These are phyloP conservation scores for Molossus alvarezi DNA, from an alignment of 2,797 vertebrate species.

Conservation along the genomic window DNA sequence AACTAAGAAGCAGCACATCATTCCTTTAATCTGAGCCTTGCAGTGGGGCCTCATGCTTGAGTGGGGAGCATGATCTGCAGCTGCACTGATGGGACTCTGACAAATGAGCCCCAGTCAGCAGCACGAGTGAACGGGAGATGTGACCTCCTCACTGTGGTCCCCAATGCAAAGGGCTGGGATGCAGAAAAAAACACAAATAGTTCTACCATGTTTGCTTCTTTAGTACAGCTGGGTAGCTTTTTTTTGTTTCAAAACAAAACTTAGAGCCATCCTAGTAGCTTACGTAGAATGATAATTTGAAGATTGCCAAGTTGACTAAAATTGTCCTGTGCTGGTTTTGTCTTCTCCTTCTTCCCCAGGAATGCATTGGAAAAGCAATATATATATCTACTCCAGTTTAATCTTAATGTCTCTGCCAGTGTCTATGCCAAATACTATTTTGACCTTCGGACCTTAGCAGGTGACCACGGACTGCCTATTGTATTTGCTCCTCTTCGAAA, in stretches of 20 bases:
- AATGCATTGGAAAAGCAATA: slow-evolving; percentile 98
- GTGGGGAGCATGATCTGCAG: slow-evolving; percentile 86
- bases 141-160: slow-evolving; percentile 79
- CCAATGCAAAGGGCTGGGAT: slow-evolving; percentile 78
- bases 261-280: slow-evolving; percentile 35
- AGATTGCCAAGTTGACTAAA: slow-evolving; percentile 69
- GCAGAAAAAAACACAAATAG: slow-evolving; percentile 78
- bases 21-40: slow-evolving; percentile 92
- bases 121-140: neutral
- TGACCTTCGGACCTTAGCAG: too few relatives aligned
- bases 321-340: slow-evolving; percentile 77
- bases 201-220: slow-evolving; percentile 77
- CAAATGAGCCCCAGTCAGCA: slow-evolving; percentile 84
- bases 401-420: slow-evolving; percentile 93
- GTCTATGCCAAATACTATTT: slow-evolving; percentile 94
- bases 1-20: slow-evolving; percentile 92
- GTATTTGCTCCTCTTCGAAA: too few relatives aligned
- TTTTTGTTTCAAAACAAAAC: slow-evolving; percentile 67
- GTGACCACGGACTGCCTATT: too few relatives aligned
- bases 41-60: slow-evolving; percentile 88
- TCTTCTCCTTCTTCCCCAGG: slow-evolving; percentile 89
- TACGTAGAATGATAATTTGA: slow-evolving; percentile 62
- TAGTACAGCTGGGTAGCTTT: slow-evolving; percentile 56
- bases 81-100: slow-evolving; percentile 91
- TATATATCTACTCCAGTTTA: slow-evolving; percentile 94